A percentile compares a stretch with the other conserved stretches of the same genome.
phyloP scores from a whole-genome alignment of 2,888 invertebrate species.

The Operophtera brumata region DNA sequence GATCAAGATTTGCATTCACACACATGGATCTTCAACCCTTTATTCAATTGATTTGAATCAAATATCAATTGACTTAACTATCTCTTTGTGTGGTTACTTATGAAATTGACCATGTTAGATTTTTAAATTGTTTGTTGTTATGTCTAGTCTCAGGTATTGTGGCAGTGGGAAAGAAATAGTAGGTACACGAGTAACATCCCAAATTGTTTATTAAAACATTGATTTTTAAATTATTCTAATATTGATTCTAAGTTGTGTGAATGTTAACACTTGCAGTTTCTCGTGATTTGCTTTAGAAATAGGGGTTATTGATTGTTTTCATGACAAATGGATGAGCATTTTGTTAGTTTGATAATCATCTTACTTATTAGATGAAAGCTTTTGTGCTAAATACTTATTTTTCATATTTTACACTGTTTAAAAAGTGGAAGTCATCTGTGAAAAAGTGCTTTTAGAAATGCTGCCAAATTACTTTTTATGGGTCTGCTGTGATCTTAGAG shows the following conservation, averaged over 20 bases:
- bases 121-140: slow-evolving; percentile 52
- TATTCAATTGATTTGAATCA: slow-evolving; percentile 56
- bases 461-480: no score
- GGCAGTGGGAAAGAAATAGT: slow-evolving; percentile 10
- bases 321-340: slow-evolving; percentile 4
- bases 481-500: no score
- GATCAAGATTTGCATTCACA: slow-evolving; percentile 17
- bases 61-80: slow-evolving; percentile 54
- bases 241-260: slow-evolving; percentile 36
- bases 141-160: slow-evolving; percentile 18
- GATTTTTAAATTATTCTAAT: not conserved
- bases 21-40: slow-evolving; percentile 5
- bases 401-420: no score
- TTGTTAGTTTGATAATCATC: not conserved
- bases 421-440: no score
- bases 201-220: not conserved
- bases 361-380: not conserved
- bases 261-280: slow-evolving; percentile 40
- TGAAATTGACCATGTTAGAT: slow-evolving; percentile 72
- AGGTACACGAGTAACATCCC: no score
- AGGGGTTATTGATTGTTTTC: slow-evolving; percentile 14
- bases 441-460: no score
- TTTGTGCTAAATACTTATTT: no score
- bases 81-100: slow-evolving; percentile 55
- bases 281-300: slow-evolving; percentile 44